Base-by-base conservation (phyloP, 1,140 invertebrate species). In the Antheraea mylitta region DNA sequence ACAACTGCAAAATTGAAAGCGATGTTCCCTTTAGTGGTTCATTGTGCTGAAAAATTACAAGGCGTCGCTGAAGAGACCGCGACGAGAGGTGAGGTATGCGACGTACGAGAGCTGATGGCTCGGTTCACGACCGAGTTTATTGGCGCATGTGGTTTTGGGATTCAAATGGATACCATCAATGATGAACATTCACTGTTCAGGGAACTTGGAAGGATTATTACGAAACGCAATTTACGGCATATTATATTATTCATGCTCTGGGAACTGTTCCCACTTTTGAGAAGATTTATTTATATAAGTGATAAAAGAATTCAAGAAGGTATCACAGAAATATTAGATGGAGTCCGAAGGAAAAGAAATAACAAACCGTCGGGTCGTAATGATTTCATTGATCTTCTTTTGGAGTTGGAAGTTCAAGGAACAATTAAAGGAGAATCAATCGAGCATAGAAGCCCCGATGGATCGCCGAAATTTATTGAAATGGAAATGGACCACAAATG, bases 1-100 rank as follows among this genome's bases (percentile, higher is more conserved):
- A 94, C 94, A 0, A 85, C 92, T 0, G 90, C 91, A 13, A 95
- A 95, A 79, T 86, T 95, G 62, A 94, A 92, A 77, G 82, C 82
- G 16, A 95, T 95, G 92, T 93, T 92, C 71, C 85, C 91, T 0
- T 70, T 92, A 0, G 86, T 94, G 69, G 59, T 85, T 0, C 62
- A 83, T 13, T 91, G 94, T 18, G 80, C 79, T 0, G 62, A 89
- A 0, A 86, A 92, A 48, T 70, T 94, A 10, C 80, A 86, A 11
- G 62, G 67, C 0, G 65, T 85, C 60, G 68, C 92, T 3, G 75
- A 85, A 5, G 68, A 84, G 3, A 74, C 74, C 9, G 67, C 75
- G 7, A 60, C 60, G 4, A 19, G 19, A 0, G 76, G 73, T 36
- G 79, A 69, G 7, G 68, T 70, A 8, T 79, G 70, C 48, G 86